These are phyloP conservation scores for Seira sanloemensis DNA, from an alignment of 2,888 invertebrate genomes.

Conservation along the genomic window DNA sequence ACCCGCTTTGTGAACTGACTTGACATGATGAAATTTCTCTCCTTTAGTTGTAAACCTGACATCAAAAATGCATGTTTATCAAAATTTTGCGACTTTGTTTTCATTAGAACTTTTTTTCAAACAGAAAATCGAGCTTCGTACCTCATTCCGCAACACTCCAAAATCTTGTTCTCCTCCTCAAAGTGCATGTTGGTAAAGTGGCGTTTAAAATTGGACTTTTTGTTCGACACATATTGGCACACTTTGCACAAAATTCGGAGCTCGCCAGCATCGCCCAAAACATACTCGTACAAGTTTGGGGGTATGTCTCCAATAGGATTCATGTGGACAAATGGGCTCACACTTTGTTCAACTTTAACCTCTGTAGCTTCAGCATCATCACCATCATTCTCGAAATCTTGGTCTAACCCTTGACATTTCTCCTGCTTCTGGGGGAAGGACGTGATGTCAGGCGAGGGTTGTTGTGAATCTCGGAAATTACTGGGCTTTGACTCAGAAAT, in stretches of 20 bases:
- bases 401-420: not conserved
- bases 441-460: constrained; percentile 42
- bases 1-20: constrained; percentile 75
- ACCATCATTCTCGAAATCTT: not conserved
- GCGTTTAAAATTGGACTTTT: constrained; percentile 75
- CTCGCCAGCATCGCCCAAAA: constrained; percentile 46
- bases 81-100: not conserved
- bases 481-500: not conserved
- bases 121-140: not conserved
- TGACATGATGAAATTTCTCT: constrained; percentile 75
- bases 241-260: constrained; percentile 44
- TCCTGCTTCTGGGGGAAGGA: not conserved
- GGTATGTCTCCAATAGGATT: constrained; percentile 34
- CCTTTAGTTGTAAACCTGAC: constrained; percentile 75
- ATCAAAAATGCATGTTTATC: not conserved
- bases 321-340: not conserved
- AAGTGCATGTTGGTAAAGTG: constrained; percentile 76
- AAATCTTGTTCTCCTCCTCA: constrained; percentile 28
- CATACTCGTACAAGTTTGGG: constrained; percentile 23
- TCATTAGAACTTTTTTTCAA: not conserved
- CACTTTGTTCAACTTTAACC: not conserved
- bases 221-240: constrained; percentile 74
- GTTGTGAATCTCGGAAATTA: not conserved
- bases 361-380: not conserved
- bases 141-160: constrained; percentile 49